Evolutionary conservation across 1,140 invertebrate species (phyloP), one percentile per base, ranked within the genome.

Genomic region (Papilio machaon): DNA sequence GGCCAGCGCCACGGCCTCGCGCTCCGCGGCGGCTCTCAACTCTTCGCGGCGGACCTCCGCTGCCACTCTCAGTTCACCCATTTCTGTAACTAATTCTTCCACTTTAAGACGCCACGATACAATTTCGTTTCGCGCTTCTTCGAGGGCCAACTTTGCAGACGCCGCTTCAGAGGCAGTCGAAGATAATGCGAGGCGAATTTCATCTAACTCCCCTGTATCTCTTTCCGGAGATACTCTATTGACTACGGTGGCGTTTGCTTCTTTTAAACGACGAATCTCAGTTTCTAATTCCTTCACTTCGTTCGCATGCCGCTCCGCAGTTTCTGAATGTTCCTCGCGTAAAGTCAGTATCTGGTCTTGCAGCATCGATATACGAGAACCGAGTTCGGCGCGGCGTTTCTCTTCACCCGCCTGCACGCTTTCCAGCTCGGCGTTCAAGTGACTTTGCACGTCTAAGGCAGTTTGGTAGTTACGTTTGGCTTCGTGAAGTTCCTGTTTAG

Each of bases 401-500:
- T 87, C 86, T 76, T 90, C 91, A 13, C 94, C 93, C 10, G 88
- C 89, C 80, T 94, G 94, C 76, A 89, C 90, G 60, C 85, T 87
- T 81, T 95, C 94, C 79, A 95, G 82, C 80, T 95, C 95, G 2
- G 91, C 88, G 46, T 84, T 89, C 15, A 95, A 84, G 82, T 95
- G 91, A 47, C 91, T 92, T 64, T 95, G 94, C 0, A 94, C 89
- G 52, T 95, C 94, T 43, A 93, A 81, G n/a, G 94, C 92, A 9
- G 91, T 94, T 81, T 95, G 91, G 79, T 93, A 92, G 77, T 89
- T 92, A 80, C 93, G 84, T 82, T 81, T 92, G 6, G 89, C 86
- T 64, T 95, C 93, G 52, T 95, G 91, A 3, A 95, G 82, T 81
- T 95, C 94, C 83, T 95, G 95, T 87, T 95, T 94, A 23, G 87